These are phyloP conservation scores for Brachionus paranguensis DNA, from an alignment of 1,140 invertebrate genomes.

Conservation along the genomic window DNA sequence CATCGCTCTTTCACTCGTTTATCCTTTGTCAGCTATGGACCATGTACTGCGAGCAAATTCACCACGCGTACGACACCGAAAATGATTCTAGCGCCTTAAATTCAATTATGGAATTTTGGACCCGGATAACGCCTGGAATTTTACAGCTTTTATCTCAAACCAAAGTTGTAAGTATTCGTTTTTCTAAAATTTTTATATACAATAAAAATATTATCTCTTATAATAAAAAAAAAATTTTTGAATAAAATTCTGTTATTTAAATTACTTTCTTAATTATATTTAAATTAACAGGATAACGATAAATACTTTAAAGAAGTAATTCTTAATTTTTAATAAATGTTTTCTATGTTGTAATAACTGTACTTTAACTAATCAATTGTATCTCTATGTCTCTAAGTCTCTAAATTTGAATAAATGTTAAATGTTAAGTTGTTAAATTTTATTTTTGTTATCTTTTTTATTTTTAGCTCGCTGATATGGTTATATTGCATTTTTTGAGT, in stretches of 20 bases:
- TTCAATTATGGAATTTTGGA: slow-evolving; percentile 96
- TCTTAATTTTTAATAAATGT: not conserved
- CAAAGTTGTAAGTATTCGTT: slow-evolving; percentile 68
- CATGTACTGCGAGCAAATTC: slow-evolving; percentile 86
- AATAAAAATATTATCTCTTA: not conserved
- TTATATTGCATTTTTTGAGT: slow-evolving; percentile 90
- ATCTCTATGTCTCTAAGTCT: slow-evolving; percentile 37
- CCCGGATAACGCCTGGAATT: slow-evolving; percentile 88
- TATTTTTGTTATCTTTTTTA: slow-evolving; percentile 14
- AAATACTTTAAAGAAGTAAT: slow-evolving; percentile 39
- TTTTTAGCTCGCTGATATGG: slow-evolving; percentile 83
- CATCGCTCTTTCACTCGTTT: slow-evolving; percentile 66
- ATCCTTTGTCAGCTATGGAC: slow-evolving; percentile 82
- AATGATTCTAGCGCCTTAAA: slow-evolving; percentile 49
- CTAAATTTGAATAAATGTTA: not conserved
- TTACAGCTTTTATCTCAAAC: slow-evolving; percentile 85
- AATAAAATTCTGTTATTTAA: not conserved
- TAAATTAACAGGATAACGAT: slow-evolving; percentile 35
- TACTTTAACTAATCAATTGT: not conserved
- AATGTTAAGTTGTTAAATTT: not conserved
- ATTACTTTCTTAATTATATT: not conserved
- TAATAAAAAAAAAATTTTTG: not conserved
- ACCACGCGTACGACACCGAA: slow-evolving; percentile 60
- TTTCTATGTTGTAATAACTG: slow-evolving; percentile 11
- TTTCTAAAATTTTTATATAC: not conserved